phyloP scores from a whole-genome alignment of 2,113 vertebrate genomes.

The Rhea americana region DNA sequence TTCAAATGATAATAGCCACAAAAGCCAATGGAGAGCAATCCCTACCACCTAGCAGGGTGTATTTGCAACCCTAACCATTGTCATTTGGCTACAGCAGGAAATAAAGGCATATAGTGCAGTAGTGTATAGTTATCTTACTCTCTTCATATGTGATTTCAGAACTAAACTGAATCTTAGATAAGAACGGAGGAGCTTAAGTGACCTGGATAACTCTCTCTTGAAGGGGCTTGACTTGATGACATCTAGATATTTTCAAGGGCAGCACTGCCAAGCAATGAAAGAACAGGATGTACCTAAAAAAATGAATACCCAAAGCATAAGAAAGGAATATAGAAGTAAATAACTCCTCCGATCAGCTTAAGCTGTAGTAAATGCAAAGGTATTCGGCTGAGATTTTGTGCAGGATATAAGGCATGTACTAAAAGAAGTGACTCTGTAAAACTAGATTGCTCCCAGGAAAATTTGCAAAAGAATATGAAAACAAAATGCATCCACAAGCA shows the following conservation, averaged over 20 bases:
- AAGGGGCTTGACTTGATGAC: background rate
- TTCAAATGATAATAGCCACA: background rate
- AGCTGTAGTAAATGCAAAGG: background rate
- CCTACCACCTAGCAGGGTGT: background rate
- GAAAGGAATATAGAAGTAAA: background rate
- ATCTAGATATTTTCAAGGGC: background rate
- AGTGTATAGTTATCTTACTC: background rate
- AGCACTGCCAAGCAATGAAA: background rate
- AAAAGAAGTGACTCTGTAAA: slow-evolving; percentile 3
- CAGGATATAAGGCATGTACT: background rate
- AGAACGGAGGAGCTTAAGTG: background rate
- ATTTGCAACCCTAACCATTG: background rate
- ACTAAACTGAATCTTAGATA: background rate
- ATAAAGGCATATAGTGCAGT: background rate
- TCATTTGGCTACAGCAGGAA: background rate
- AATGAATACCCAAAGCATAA: background rate
- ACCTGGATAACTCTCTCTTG: background rate
- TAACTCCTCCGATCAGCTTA: background rate
- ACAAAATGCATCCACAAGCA: background rate
- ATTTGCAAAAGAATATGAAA: background rate
- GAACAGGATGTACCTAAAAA: background rate
- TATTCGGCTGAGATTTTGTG: background rate
- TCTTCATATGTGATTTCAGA: background rate
- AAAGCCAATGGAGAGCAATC: background rate
- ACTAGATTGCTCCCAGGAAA: slow-evolving; percentile 16